Evolutionary conservation across 2,113 vertebrate species (phyloP).

Genomic region (Hemiscyllium ocellatum): DNA sequence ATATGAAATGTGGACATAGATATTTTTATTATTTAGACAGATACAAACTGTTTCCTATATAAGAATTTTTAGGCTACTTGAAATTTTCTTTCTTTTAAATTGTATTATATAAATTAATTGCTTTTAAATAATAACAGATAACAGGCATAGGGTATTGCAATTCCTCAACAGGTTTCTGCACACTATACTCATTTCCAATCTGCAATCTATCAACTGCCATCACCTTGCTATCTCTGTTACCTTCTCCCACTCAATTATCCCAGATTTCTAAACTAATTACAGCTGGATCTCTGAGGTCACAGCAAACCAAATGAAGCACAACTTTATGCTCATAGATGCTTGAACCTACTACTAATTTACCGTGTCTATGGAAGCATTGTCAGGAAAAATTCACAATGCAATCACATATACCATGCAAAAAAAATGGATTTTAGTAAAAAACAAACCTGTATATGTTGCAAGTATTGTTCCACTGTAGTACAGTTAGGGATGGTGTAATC

Average conservation of each 20-base stretch:
- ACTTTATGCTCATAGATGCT: background rate
- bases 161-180: constrained; percentile 70
- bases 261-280: background rate
- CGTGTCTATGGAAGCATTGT: background rate
- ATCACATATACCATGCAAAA: background rate
- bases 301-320: background rate
- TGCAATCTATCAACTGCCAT: constrained; percentile 53
- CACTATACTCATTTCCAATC: constrained; percentile 58
- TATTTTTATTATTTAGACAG: background rate
- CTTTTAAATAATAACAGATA: background rate
- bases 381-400: background rate
- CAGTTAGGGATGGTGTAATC: constrained; percentile 82
- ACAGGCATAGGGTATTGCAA: constrained; percentile 55
- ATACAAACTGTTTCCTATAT: background rate
- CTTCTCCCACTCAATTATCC: background rate
- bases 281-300: background rate
- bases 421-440: background rate
- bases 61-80: background rate
- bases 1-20: background rate
- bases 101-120: background rate
- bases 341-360: background rate
- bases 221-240: background rate
- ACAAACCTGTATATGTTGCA: constrained; percentile 83
- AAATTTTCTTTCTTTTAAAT: background rate
- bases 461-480: constrained; percentile 69